Evolutionary conservation across 2,888 invertebrate species (phyloP).

Genomic region (Carterocephalus palaemon): DNA sequence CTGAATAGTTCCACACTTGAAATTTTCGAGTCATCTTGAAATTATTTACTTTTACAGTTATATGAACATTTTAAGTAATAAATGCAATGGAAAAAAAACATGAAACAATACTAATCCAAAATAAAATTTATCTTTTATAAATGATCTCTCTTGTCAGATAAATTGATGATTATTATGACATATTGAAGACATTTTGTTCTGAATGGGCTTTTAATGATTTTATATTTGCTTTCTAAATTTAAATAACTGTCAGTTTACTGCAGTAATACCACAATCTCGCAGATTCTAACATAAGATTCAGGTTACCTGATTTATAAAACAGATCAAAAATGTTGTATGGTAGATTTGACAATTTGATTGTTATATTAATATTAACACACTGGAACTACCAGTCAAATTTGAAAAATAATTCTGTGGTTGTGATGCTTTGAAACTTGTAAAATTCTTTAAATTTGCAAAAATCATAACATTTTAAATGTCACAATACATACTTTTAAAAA

Average conservation of each 20-base stretch:
- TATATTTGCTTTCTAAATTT: slow-evolving; percentile 52
- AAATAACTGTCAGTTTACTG: slow-evolving; percentile 39
- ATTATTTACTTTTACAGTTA: slow-evolving; percentile 46
- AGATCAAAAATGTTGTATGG: no score
- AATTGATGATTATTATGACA: slow-evolving; percentile 58
- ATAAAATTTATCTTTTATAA: slow-evolving; percentile 48
- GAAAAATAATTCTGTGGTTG: no score
- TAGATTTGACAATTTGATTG: no score
- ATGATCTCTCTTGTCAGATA: slow-evolving; percentile 66
- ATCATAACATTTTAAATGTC: no score
- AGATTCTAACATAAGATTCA: no score
- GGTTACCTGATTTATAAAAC: no score
- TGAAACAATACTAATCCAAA: slow-evolving; percentile 49
- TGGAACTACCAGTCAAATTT: no score
- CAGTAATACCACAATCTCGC: slow-evolving; percentile 1
- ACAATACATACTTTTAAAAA: no score
- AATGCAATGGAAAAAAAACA: slow-evolving; percentile 54
- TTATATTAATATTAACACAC: no score
- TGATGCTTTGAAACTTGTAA: no score
- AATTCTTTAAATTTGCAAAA: no score
- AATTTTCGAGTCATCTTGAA: slow-evolving; percentile 73
- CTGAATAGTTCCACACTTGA: slow-evolving; percentile 77
- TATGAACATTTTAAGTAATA: slow-evolving; percentile 55
- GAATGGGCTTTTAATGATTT: slow-evolving; percentile 39
- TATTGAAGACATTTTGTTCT: slow-evolving; percentile 58